A percentile compares a stretch with the other conserved stretches of the same genome.
Conservation (phyloP, 2,888 invertebrate genomes). For the Saturnia japonica region DNA sequence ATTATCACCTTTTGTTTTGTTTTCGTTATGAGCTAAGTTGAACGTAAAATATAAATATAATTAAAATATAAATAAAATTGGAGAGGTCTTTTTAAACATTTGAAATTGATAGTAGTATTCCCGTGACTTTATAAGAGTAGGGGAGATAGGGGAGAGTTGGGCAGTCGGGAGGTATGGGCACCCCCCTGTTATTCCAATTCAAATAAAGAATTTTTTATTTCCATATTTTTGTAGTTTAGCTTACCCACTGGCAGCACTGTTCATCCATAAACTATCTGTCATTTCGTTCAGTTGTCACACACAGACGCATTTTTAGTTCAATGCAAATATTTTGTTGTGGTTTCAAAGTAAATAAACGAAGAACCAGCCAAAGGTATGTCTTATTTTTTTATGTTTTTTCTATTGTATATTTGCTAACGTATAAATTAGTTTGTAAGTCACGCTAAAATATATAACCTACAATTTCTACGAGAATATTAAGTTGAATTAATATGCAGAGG, state of each 20-base stretch:
- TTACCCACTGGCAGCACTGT: not conserved
- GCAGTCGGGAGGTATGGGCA: conserved; percentile 14
- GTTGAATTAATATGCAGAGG: not conserved
- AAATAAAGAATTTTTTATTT: not conserved
- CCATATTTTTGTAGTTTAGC: not conserved
- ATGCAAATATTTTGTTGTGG: conserved; percentile 18
- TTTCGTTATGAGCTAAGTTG: no score
- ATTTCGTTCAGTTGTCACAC: not conserved
- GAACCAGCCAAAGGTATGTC: conserved; percentile 12
- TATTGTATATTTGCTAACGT: not conserved
- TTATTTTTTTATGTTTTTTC: conserved; percentile 2
- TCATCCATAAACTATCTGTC: conserved; percentile 4
- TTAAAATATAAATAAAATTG: no score
- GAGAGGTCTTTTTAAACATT: not conserved
- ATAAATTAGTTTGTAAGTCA: no score
- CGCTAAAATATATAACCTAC: conserved; percentile 5
- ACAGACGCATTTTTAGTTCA: conserved; percentile 13
- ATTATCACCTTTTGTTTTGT: not conserved
- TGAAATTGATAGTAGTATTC: not conserved
- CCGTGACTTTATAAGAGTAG: not conserved
- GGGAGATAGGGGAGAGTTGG: conserved; percentile 18
- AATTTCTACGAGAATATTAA: not conserved
- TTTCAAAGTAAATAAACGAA: conserved; percentile 19
- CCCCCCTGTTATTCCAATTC: not conserved
- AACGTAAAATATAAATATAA: no score